Base-by-base conservation (phyloP, 2,797 vertebrate species). In the Sparidentex hasta region DNA sequence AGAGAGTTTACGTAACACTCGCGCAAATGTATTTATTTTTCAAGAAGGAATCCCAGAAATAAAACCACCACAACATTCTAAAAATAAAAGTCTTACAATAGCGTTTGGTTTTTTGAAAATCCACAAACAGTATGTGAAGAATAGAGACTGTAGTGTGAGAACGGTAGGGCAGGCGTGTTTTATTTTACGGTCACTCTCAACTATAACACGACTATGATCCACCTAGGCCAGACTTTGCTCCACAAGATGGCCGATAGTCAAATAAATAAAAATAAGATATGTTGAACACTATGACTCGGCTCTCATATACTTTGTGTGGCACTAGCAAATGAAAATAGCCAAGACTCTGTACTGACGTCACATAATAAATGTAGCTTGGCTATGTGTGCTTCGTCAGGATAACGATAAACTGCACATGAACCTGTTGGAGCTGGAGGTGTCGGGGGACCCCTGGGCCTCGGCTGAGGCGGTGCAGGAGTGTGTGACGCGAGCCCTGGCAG, bases 351-450 rank as follows among this genome's bases (percentile, higher is more conserved):
- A 21, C 29, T 38, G 9, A 46, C 17, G 20, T 20, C 18, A 29
- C 11, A 65, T 2, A n/a, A 14, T 29, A 27, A 20, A 17, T 29
- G 1, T 44, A 4, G 11, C 7, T 58, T 65, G 13, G 66, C 33
- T 4, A 0, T 16, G 38, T 55, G 12, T 54, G 11, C n/a, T 25
- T 62, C 21, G 9, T 57, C 87, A 97, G 97, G 94, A 96, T 50
- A 97, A 97, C n/a, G 90, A 95, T 18, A 96, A 96, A 23, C 93
- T 97, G 21, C 94, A 97, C 73, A 75, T 96, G 86, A 97, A 96
- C 86, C 92, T 97, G 55, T 81, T 97, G 88, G 97, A 97, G 86
- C 88, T 97, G 89, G 97, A 97, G 80, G 91, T 95, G 1, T 95
- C 95, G 0, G 94, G 90, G 0, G 96, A 97, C 11, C 83, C 93